Base-by-base conservation (phyloP, 2,797 vertebrate species). In the Benthosema pterotum region DNA sequence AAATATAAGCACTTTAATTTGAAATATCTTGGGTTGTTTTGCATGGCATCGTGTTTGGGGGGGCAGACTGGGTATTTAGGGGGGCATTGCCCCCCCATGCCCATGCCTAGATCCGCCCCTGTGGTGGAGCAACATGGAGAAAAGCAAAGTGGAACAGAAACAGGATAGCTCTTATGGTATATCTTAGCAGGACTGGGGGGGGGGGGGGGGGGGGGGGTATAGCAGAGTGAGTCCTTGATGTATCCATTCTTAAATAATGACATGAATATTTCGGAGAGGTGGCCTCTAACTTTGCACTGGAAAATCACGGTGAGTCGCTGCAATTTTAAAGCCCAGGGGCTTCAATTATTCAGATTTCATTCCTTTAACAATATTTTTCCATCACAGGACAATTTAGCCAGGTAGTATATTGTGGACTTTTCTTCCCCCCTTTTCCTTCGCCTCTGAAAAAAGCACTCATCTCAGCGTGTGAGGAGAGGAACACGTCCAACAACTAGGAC, bases 321-420 rank as follows among this genome's bases (percentile, higher is more conserved):
- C 89, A 89, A 91, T 89, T 93, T 92, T 88, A 89, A 89, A 90
- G 80, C 78, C 73, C 50, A 0, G 11, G 53, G 62, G 82, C 73
- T 85, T 94, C 75, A 93, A 94, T 93, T 91, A 93, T 94, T 93
- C 87, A 94, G 76, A 74, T 81, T 76, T 87, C 69, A 80, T 85
- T 91, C 90, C 87, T 75, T 69, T 75, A 80, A 93, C 93, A 94
- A 88, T 92, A 89, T 92, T 93, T 91, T 93, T 92, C 92, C 93
- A 94, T 94, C 92, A 92, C 72, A 12, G 76, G 76, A 83, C 80
- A 78, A 90, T 89, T 90, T 87, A 84, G 78, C 73, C 86, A 88
- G 87, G 82, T 91, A 83, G 88, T 80, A 79, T 74, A 75, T 77
- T 69, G 11, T 43, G 69, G 82, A 53, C 59, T 71, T 79, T 71